Conservation (phyloP, 2,888 invertebrate genomes). For the Caenorhabditis sp. region DNA sequence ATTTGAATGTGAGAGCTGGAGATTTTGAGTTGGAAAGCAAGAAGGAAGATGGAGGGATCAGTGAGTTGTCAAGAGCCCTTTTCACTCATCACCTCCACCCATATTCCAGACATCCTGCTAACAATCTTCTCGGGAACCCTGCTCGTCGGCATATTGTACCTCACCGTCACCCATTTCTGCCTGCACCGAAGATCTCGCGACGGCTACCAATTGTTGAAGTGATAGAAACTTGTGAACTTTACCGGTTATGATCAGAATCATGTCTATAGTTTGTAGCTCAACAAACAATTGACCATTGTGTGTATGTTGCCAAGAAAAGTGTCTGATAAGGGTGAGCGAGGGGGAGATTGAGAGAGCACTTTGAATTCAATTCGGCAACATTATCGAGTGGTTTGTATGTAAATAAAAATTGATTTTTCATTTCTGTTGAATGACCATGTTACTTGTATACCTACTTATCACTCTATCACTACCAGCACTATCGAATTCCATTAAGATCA, state of each 20-base stretch:
- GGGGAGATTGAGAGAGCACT: too few species aligned
- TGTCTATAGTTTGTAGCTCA: too few species aligned
- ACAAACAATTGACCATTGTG: too few species aligned
- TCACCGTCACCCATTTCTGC: constrained; percentile 31
- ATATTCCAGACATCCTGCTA: constrained; percentile 47
- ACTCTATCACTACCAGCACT: neutral
- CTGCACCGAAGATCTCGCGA: constrained; percentile 33
- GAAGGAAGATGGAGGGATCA: constrained; percentile 31
- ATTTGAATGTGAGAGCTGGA: neutral
- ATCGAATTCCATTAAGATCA: neutral
- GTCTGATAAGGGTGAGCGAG: too few species aligned
- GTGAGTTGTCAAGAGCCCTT: constrained; percentile 13
- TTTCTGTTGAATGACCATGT: neutral
- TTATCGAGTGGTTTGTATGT: too few species aligned
- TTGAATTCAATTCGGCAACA: too few species aligned
- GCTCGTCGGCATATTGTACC: constrained; percentile 32
- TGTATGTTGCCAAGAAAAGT: too few species aligned
- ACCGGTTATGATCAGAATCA: neutral
- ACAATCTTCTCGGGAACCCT: constrained; percentile 33
- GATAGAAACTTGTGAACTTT: constrained; percentile 1
- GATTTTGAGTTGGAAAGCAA: neutral
- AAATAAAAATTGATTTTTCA: neutral
- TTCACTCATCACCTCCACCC: too few species aligned
- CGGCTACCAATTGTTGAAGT: constrained; percentile 40
- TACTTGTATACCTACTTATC: neutral